Base-by-base conservation (phyloP, 2,888 invertebrate species). In the Meiosimyza decipiens region DNA sequence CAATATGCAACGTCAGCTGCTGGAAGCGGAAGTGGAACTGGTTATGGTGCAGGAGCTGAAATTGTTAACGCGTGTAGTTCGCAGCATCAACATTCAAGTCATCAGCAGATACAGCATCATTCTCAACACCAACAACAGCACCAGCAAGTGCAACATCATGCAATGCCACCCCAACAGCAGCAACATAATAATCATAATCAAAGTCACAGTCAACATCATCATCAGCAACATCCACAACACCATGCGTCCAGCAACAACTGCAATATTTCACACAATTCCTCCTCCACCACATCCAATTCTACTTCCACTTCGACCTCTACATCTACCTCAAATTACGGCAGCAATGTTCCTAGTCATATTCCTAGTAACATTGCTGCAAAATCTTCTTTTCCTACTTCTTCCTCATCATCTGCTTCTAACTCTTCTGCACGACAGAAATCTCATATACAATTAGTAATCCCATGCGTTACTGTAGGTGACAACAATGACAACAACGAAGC, bases 381-480 rank as follows among this genome's bases (percentile, higher is more conserved):
- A 73, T 67, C 72, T 63, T 54, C 73, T 28, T 40, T 69, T 65
- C 67, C 72, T 13, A 62, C 73, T 67, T 65, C 74, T 64, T 77
- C 75, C 73, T 52, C 71, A 49, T 57, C 74, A 40, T 40, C 40
- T 40, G 40, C 40, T 40, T 40, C 40, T 40, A 40, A 40, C 40
- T 75, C 77, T 50, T 73, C 73, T 22, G 79, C 77, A 75, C 78
- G 77, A 64, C 82, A 81, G 60, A 80, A 86, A 72, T 40, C 40
- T 9, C 90, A 90, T 79, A 89, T 93, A 71, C 93, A 93, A 83
- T 93, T 93, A 86, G 92, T 93, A 75, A 92, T 93, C 80, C 93
- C 92, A 81, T 94, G 93, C 86, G 93, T 94, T 73, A 93, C 93
- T 75, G 92, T 94, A 72, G 92, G 90, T 76, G 94, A 94, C 82